Evolutionary conservation across 64 coral and sea anemone genomes (phyloP), one percentile per base, ranked within the genome.

Genomic region (Stichodactyla helianthus): DNA sequence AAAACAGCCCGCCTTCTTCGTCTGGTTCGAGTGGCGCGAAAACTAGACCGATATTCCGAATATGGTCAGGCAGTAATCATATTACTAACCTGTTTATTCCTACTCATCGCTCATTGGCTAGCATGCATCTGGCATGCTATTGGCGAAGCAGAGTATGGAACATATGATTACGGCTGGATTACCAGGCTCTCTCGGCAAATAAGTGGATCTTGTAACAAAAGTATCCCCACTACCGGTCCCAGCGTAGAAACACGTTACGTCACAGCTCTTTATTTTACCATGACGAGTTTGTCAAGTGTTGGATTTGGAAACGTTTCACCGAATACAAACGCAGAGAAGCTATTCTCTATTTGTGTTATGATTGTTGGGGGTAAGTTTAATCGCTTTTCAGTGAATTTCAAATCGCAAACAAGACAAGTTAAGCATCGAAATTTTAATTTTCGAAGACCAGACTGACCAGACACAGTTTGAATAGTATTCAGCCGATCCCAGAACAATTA

Each of bases 101-200:
- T 87, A 55, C 85, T 98, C 52, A 22, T 84, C 77, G 93, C 93
- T 90, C 96, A 98, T 86, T 98, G 96, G 96, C 68, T 98, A 52
- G 96, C 96, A 71, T 98, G 96, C 20, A 89, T 98, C 44, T 98
- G 96, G 96, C 93, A 98, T 67, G 96, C 86, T 6, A 94, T 98
- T 88, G 96, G 96, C 7, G 68, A 52, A 28, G 83, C 19, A 57
- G 89, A 98, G 59, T 59, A 70, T 5, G 92, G 82, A 54, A 55
- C 10, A n/a, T 71, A 90, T 25, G 31, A 81, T 50, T 65, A 76
- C 28, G 88, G 90, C 28, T 98, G 96, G 96, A 82, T 98, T 53
- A 80, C 80, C 13, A n/a, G 76, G 50, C 82, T 98, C 0, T 83
- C 96, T 20, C 44, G 88, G 16, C 88, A 94, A 16, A 77, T 85